Percentiles rank a stretch among this genome's conserved stretches.
Conservation (phyloP, 2,113 vertebrate species). For the Peromyscus leucopus region DNA sequence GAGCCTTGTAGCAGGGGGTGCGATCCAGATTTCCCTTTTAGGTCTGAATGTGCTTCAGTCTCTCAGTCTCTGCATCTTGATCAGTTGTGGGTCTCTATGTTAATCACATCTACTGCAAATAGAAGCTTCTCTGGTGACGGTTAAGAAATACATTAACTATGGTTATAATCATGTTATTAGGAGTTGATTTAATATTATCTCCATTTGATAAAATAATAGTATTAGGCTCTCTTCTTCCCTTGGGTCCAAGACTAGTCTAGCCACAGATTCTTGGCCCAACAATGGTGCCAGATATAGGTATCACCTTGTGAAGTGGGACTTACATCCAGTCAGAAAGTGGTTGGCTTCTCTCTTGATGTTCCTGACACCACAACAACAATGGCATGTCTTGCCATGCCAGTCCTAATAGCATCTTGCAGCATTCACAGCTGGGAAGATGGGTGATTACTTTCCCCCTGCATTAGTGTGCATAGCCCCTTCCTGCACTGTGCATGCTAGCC, state of each 20-base stretch:
- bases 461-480: neutral
- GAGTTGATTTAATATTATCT: neutral
- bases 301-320: neutral
- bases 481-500: neutral
- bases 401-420: neutral
- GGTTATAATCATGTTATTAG: neutral
- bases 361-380: neutral
- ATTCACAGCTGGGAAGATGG: neutral
- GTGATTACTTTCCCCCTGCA: neutral
- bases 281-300: neutral
- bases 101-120: neutral
- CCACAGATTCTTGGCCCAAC: neutral
- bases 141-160: neutral
- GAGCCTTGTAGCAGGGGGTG: neutral
- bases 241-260: neutral
- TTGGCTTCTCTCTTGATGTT: neutral
- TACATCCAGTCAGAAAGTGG: neutral
- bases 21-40: neutral
- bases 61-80: neutral
- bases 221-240: neutral
- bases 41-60: neutral
- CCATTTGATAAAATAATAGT: neutral
- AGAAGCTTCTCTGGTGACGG: neutral
- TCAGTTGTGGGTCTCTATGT: neutral
- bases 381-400: neutral